Evolutionary conservation across 2,888 invertebrate genomes (phyloP), one percentile per base, ranked within the genome.

Genomic region (Boloria euphrosyne): DNA sequence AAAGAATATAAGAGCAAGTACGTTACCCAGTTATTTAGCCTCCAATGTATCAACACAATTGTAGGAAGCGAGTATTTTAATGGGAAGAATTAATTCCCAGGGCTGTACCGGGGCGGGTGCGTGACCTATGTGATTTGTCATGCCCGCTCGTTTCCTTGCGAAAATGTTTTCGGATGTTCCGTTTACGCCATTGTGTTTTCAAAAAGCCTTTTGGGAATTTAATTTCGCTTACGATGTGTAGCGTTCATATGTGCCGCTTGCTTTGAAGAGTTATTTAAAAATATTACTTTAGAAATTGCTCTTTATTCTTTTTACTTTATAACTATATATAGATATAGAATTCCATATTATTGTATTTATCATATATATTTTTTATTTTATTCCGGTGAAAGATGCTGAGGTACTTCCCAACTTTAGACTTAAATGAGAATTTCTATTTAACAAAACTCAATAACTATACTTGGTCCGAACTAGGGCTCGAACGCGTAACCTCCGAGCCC

Each of bases 51-150:
- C 47, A 31, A 31, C 38, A 49, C 59, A 47, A 49, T 38, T 49
- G 59, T 49, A 50, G 38, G 31, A 18, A 57, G 62, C 57, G 66
- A 60, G 64, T 66, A 64, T 69, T 75, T 77, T 75, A 77, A 75
- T 73, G 70, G 70, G 74, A 77, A 74, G 78, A 80, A 82, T 83
- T 82, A 80, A 79, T 82, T 81, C 80, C 75, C 77, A 68, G 74
- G 73, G 75, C 47, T 54, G 69, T 75, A 71, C 74, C 73, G 74
- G 73, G 62, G 49, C 60, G 72, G 65, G 74, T 74, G 71, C 62
- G 70, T 68, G 71, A 52, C 64, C 67, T 57, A 55, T 49, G 67
- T 70, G 70, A 70, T 72, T 70, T 72, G 72, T 70, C 70, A 67
- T 57, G 69, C 47, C 61, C 62, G 61, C 75, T 74, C 76, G 79